A percentile compares a stretch with the other conserved stretches of the same genome.
These are phyloP conservation scores for Margarornis squamiger DNA, from an alignment of 2,797 vertebrate genomes.

Conservation along the genomic window DNA sequence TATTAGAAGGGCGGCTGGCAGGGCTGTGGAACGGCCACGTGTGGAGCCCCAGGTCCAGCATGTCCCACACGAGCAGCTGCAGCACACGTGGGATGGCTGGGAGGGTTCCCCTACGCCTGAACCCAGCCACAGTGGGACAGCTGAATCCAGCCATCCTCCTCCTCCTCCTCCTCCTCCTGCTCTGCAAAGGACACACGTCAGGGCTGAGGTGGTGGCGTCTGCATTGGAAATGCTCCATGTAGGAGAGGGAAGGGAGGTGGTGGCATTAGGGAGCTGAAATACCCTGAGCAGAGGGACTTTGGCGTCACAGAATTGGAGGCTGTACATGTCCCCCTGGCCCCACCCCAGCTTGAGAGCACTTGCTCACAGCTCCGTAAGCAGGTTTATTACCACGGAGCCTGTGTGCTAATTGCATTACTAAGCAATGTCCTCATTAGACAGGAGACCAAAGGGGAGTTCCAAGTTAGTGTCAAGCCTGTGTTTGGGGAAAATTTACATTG, in stretches of 20 bases:
- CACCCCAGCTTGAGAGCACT: neutral
- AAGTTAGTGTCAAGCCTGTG: neutral
- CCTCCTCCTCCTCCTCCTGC: neutral
- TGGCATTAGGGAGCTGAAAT: neutral
- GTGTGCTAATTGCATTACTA: neutral
- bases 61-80: neutral
- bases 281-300: neutral
- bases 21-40: neutral
- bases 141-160: neutral
- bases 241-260: neutral
- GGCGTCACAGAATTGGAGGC: neutral
- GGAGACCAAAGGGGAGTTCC: neutral
- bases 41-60: neutral
- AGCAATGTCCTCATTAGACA: neutral
- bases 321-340: rapidly evolving
- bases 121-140: rapidly evolving
- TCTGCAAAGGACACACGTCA: neutral
- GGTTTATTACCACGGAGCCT: neutral
- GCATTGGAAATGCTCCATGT: rapidly evolving
- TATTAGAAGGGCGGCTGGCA: conserved; percentile 14
- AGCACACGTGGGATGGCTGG: neutral
- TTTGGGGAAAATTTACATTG: neutral
- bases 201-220: rapidly evolving
- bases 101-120: neutral
- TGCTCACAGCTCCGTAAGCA: neutral